Conservation (phyloP, 1,140 invertebrate species). For the Aphis gossypii region DNA sequence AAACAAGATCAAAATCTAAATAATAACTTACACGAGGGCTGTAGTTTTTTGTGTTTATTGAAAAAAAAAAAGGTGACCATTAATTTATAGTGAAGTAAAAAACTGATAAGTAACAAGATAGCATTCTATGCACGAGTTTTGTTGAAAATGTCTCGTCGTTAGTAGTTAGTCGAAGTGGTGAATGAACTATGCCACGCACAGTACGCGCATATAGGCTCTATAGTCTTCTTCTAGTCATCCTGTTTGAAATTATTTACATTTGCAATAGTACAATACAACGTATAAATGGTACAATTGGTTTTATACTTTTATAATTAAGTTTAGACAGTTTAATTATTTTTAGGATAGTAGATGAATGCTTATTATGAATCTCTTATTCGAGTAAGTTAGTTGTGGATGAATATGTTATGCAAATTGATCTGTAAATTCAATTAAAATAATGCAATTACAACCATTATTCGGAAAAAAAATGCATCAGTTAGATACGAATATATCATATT, state of each 20-base stretch:
- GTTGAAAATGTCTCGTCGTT: not conserved
- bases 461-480: too few relatives aligned
- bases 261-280: not conserved
- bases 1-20: constrained; percentile 7
- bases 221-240: not conserved
- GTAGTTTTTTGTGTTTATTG: not conserved
- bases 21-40: not conserved
- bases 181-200: not conserved
- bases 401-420: not conserved
- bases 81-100: not conserved
- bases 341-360: not conserved
- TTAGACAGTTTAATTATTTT: not conserved
- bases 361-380: not conserved
- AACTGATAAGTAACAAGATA: constrained; percentile 19
- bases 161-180: not conserved
- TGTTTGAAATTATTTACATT: not conserved
- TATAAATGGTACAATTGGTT: not conserved
- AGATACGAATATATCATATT: too few relatives aligned
- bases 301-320: not conserved
- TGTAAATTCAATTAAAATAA: not conserved
- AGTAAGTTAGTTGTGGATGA: not conserved
- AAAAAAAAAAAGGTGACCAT: not conserved
- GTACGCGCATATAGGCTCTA: not conserved
- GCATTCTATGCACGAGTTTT: not conserved
- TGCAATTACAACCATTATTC: too few relatives aligned